Evolutionary conservation across 2,797 vertebrate genomes (phyloP).

Genomic region (Atherinosoma microstoma): DNA sequence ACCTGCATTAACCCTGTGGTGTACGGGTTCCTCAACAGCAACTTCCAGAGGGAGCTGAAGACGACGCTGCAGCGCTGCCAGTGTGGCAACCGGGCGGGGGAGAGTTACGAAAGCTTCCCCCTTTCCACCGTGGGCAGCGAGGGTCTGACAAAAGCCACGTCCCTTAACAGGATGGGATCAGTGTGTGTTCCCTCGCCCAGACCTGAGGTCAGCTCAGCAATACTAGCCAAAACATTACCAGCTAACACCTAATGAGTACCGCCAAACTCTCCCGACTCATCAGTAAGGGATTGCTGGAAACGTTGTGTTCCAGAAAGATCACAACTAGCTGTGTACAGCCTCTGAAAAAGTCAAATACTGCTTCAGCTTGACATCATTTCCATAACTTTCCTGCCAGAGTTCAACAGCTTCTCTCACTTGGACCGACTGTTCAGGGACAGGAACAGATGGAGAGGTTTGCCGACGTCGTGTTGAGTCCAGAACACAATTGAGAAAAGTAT

Average conservation of each 20-base stretch:
- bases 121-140: conserved; percentile 86
- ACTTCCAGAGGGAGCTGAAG: conserved; percentile 85
- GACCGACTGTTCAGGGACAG: not conserved
- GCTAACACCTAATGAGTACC: conserved; percentile 13
- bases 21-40: conserved; percentile 88
- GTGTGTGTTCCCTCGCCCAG: conserved; percentile 40
- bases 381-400: not conserved
- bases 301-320: not conserved
- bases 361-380: not conserved
- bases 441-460: not conserved
- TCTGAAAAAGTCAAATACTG: not conserved
- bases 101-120: conserved; percentile 84
- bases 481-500: not conserved
- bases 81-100: conserved; percentile 68
- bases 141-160: conserved; percentile 79
- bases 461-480: not conserved
- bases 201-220: conserved; percentile 31
- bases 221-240: conserved; percentile 49
- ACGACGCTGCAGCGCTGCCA: conserved; percentile 79
- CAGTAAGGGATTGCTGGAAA: conserved; percentile 6
- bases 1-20: conserved; percentile 86
- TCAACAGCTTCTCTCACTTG: not conserved
- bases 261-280: not conserved
- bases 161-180: conserved; percentile 66
- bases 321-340: not conserved